Conservation (phyloP, 2,113 vertebrate species). For the Chaetodon trifascialis region DNA sequence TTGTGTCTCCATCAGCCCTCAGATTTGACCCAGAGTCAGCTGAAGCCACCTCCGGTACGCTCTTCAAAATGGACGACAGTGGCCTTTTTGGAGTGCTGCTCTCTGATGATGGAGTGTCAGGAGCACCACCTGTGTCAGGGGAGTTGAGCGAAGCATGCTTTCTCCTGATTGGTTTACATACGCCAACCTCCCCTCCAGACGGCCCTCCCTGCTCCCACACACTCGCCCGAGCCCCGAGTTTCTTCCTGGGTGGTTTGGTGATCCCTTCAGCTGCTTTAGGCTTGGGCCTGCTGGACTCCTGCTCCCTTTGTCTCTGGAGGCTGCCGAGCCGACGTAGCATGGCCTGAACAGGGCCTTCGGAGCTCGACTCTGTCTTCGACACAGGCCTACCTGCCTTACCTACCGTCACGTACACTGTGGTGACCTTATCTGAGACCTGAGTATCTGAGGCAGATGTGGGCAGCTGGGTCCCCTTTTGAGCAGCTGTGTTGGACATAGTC, state of each 20-base stretch:
- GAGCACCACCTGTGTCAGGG: constrained; percentile 23
- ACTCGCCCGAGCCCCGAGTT: constrained; percentile 81
- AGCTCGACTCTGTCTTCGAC: constrained; percentile 64
- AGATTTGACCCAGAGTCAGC: constrained; percentile 29
- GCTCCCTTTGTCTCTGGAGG: constrained; percentile 87
- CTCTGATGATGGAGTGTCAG: constrained; percentile 60
- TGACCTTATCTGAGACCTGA: constrained; percentile 72
- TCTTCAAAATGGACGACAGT: constrained; percentile 78
- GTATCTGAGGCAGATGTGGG: constrained; percentile 76
- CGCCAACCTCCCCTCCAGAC: constrained; percentile 51
- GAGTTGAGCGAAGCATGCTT: constrained; percentile 64
- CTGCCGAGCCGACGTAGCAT: constrained; percentile 90
- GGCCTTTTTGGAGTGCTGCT: constrained; percentile 70
- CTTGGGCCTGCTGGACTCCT: constrained; percentile 75
- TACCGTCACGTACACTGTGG: constrained; percentile 92
- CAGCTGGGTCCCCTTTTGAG: constrained; percentile 79
- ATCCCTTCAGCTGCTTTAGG: constrained; percentile 76
- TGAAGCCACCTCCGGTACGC: constrained; percentile 71
- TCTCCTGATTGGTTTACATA: constrained; percentile 74
- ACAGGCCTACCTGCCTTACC: constrained; percentile 80
- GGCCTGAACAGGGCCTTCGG: constrained; percentile 87
- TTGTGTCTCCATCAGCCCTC: constrained; percentile 6
- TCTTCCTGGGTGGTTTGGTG: constrained; percentile 88
- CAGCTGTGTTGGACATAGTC: constrained; percentile 77
- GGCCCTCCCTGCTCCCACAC: constrained; percentile 77